phyloP scores from a whole-genome alignment of 2,888 invertebrate species.

The Chaetoderma sp. region DNA sequence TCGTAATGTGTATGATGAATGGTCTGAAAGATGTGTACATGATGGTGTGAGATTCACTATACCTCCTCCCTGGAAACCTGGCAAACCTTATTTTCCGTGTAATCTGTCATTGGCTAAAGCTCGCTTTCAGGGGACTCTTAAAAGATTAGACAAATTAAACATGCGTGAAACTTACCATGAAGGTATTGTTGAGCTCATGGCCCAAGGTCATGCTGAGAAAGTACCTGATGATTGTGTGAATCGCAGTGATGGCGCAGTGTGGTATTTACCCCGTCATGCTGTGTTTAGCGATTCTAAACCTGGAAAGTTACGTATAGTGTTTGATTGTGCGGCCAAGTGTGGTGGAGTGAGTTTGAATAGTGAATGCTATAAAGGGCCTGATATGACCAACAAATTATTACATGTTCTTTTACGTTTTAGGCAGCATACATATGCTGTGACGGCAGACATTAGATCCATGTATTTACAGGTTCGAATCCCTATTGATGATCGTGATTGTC shows the following conservation, averaged over 20 bases:
- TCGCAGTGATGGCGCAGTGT: not conserved
- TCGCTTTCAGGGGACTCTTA: too few relatives aligned
- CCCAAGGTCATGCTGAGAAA: slow-evolving; percentile 1
- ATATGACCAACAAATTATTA: not conserved
- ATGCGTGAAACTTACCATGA: too few relatives aligned
- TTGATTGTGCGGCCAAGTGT: slow-evolving; percentile 9
- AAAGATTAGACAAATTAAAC: too few relatives aligned
- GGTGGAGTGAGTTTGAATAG: not conserved
- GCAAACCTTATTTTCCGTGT: too few relatives aligned
- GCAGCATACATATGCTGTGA: not conserved
- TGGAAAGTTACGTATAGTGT: slow-evolving; percentile 1
- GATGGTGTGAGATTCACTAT: too few relatives aligned
- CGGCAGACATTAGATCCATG: slow-evolving; percentile 13
- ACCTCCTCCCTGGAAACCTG: too few relatives aligned
- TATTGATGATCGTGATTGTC: too few relatives aligned
- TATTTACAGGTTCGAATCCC: slow-evolving; percentile 4
- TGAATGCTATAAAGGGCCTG: not conserved
- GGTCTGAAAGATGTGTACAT: too few relatives aligned
- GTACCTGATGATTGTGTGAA: not conserved
- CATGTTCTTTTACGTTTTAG: not conserved
- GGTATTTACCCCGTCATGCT: slow-evolving; percentile 2
- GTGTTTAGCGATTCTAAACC: not conserved
- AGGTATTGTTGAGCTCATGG: too few relatives aligned
- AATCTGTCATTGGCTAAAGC: too few relatives aligned
- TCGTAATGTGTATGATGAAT: too few relatives aligned